Base-by-base conservation (phyloP, 2,888 invertebrate species). In the Litoditis marina region DNA sequence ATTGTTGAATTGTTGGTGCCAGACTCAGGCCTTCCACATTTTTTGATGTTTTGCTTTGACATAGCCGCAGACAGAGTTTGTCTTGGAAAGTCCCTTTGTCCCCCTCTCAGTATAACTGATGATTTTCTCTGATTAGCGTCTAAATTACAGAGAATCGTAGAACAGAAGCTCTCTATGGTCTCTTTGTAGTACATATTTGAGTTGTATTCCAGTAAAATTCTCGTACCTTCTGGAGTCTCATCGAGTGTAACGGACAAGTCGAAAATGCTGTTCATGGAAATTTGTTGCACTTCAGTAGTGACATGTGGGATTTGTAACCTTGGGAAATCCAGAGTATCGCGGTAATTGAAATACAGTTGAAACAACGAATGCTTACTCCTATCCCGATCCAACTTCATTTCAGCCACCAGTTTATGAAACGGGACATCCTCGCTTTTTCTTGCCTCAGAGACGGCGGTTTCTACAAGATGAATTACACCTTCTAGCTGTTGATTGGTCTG, bases 291-390 rank as follows among this genome's bases (percentile, higher is more conserved):
- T 28, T 59, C 61, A 32, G 66, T 60, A 5, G 52, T 30, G 0
- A 62, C 47, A 2, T 69, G 69, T 6, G 52, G 51, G 16, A 80
- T 61, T 2, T 66, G 57, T 4, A 80, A 71, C 4, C 22, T 52
- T 0, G 80, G 80, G 57, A 73, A 80, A 32, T 80, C 80, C 28
- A 80, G 66, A 28, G 69, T 60, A 28, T 80, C 76, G 6, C 80
- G 63, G 47, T 63, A 73, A 32, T 73, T 73, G 63, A 71, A 73
- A 36, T 66, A 73, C 2, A 73, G 22, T n/a, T 64, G 44, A 42
- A 64, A 64, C 25, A 64, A 16, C 57, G 64, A 42, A 62, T 68
- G 7, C 44, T 39, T 7, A 7, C 25, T 11, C 16, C 19, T 58
- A 51, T 31, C 63, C 22, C 28, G 59, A 27, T 57, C 53, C 16